Conservation (phyloP, 2,797 vertebrate genomes). For the Dallia pectoralis region DNA sequence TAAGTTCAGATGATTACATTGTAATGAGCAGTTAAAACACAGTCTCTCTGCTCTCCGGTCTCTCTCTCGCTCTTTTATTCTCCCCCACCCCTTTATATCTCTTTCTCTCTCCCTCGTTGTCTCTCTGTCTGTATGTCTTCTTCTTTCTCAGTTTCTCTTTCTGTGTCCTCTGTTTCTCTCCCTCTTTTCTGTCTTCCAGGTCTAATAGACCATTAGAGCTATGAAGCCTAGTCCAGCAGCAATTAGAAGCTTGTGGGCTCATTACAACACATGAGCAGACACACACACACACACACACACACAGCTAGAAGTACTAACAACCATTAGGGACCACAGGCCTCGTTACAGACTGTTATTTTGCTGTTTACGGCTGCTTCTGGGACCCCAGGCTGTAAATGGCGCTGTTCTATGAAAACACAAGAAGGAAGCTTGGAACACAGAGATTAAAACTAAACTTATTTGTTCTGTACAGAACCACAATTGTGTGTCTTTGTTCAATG, state of each 20-base stretch:
- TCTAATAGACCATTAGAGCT: background rate
- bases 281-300: no score
- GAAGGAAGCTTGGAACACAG: background rate
- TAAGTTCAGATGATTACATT: background rate
- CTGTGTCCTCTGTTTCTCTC: no score
- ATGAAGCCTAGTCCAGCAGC: no score
- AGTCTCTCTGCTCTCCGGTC: conserved; percentile 23
- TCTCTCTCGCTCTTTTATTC: conserved; percentile 23
- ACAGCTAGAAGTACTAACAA: background rate
- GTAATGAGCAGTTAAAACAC: background rate
- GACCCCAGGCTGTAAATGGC: background rate
- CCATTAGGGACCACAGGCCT: background rate
- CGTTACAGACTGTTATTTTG: background rate
- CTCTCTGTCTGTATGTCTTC: conserved; percentile 11
- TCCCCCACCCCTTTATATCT: background rate
- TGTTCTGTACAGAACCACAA: no score
- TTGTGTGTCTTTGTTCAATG: no score
- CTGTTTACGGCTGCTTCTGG: background rate
- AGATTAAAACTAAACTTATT: no score
- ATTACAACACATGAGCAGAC: no score
- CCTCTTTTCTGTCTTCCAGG: background rate
- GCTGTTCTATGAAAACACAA: background rate
- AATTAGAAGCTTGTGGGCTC: no score
- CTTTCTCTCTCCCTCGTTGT: background rate
- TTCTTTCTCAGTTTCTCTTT: background rate